phyloP scores from a whole-genome alignment of 1,140 invertebrate genomes.

The Phortica variegata region DNA sequence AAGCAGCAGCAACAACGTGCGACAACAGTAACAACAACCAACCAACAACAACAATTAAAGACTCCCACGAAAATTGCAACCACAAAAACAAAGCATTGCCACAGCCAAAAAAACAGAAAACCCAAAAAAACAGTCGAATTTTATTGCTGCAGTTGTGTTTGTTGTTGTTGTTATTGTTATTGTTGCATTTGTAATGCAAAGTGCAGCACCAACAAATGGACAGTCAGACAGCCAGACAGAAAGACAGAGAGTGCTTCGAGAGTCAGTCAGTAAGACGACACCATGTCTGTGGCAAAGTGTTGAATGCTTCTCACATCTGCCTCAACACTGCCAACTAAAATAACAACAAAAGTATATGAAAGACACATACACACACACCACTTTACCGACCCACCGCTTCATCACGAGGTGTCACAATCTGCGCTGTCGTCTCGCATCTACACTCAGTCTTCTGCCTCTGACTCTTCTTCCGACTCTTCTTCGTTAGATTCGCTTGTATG shows the following conservation, averaged over 20 bases:
- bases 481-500: not conserved
- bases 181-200: constrained; percentile 36
- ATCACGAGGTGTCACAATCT: constrained; percentile 35
- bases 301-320: too few relatives aligned
- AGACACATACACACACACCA: too few relatives aligned
- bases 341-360: too few relatives aligned
- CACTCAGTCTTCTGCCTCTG: constrained; percentile 20
- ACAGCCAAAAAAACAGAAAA: constrained; percentile 21
- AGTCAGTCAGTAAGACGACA: too few relatives aligned
- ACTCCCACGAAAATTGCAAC: constrained; percentile 38
- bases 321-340: too few relatives aligned
- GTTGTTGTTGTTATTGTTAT: constrained; percentile 16
- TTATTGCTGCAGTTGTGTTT: constrained; percentile 2
- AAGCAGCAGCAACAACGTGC: constrained; percentile 13
- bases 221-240: constrained; percentile 22
- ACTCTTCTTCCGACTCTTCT: not conserved
- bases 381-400: not conserved
- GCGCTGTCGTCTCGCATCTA: too few relatives aligned
- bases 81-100: constrained; percentile 10
- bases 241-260: too few relatives aligned
- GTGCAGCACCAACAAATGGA: constrained; percentile 25
- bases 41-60: constrained; percentile 27
- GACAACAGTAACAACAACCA: constrained; percentile 20
- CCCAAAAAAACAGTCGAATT: not conserved
- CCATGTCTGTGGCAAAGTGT: constrained; percentile 49